Percentiles rank a stretch among this genome's conserved stretches.
These are phyloP conservation scores for Drosophila bipectinata DNA, from an alignment of 1,140 invertebrate genomes.

Conservation along the genomic window DNA sequence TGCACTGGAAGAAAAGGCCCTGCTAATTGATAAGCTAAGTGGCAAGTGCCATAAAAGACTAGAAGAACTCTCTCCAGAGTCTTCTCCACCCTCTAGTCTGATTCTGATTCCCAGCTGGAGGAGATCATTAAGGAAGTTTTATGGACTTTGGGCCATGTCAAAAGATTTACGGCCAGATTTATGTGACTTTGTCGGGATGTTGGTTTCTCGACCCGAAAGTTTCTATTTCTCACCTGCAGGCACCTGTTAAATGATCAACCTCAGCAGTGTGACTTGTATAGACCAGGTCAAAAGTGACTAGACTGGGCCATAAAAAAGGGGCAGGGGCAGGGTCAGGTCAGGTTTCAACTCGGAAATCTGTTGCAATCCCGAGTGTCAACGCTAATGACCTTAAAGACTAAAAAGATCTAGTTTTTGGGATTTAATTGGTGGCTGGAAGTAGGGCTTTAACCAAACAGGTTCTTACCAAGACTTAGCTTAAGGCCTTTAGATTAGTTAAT, in stretches of 20 bases:
- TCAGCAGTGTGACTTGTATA: slow-evolving; percentile 2
- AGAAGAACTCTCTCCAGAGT: slow-evolving; percentile 22
- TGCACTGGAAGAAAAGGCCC: slow-evolving; percentile 9
- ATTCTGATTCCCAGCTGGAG: slow-evolving; percentile 17
- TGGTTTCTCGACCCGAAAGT: neutral
- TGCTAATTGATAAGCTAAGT: slow-evolving; percentile 79
- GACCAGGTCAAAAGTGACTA: neutral
- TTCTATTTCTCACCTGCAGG: slow-evolving; percentile 19
- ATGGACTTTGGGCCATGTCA: slow-evolving; percentile 53
- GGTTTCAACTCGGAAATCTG: slow-evolving; percentile 13
- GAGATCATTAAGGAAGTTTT: slow-evolving; percentile 67
- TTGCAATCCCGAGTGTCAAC: slow-evolving; percentile 48
- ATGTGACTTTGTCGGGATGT: slow-evolving; percentile 46
- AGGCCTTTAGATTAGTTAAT: neutral
- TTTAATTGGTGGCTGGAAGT: neutral
- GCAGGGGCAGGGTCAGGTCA: slow-evolving; percentile 28
- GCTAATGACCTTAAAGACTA: slow-evolving; percentile 41
- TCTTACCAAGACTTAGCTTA: neutral
- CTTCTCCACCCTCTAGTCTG: neutral
- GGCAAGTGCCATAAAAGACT: slow-evolving; percentile 63
- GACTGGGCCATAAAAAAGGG: slow-evolving; percentile 26
- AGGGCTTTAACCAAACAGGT: neutral
- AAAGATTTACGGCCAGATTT: slow-evolving; percentile 75
- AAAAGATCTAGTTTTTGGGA: slow-evolving; percentile 21
- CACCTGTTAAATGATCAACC: slow-evolving; percentile 48